Conservation (phyloP, 2,888 invertebrate species). For the Pristionchus japonicus region DNA sequence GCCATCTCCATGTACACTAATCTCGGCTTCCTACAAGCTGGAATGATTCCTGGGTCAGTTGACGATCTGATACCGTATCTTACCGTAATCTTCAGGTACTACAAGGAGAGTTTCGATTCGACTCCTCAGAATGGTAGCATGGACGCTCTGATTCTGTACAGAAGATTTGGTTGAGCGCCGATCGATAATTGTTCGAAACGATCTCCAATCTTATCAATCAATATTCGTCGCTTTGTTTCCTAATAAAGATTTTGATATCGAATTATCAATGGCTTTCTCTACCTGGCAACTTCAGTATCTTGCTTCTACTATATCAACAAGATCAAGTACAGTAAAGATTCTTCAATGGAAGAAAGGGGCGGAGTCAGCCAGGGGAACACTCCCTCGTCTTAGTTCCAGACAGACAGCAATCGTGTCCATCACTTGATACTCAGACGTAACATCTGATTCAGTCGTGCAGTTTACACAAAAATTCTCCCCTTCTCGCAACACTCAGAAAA, state of each 20-base stretch:
- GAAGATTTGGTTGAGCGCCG: conserved; percentile 21
- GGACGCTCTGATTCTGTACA: conserved; percentile 12
- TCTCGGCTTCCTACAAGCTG: conserved; percentile 26
- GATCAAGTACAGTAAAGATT: too few species aligned
- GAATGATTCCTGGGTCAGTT: conserved; percentile 22
- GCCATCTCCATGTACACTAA: conserved; percentile 1
- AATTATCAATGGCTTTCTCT: background rate
- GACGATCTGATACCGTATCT: background rate
- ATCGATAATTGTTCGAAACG: conserved; percentile 6
- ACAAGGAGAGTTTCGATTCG: conserved; percentile 18
- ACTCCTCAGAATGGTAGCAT: conserved; percentile 10
- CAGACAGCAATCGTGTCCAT: too few species aligned
- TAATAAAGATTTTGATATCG: conserved; percentile 24
- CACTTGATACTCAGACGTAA: background rate
- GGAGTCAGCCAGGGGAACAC: background rate
- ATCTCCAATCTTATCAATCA: conserved; percentile 36
- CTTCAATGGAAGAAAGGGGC: too few species aligned
- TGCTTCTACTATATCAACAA: too few species aligned
- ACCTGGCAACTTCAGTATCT: too few species aligned
- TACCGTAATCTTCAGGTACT: conserved; percentile 26
- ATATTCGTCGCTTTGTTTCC: conserved; percentile 31
- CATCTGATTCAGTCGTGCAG: background rate
- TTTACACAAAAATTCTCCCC: conserved; percentile 21
- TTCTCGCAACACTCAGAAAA: background rate
- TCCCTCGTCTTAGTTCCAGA: background rate